These are phyloP conservation scores for Leiothrix lutea DNA, from an alignment of 2,113 vertebrate genomes.

Conservation along the genomic window DNA sequence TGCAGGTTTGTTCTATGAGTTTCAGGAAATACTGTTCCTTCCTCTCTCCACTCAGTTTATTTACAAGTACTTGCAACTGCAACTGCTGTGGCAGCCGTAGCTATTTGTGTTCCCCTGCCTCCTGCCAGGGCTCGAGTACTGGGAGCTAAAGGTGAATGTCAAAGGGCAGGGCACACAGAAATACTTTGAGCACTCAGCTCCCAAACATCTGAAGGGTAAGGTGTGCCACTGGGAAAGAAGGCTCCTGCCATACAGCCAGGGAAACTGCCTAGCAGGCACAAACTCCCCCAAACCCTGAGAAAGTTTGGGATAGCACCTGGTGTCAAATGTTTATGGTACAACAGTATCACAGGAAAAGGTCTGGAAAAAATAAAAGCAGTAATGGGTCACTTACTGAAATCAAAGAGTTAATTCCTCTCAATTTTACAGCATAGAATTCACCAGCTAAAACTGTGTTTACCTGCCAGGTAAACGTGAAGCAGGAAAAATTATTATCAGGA, in stretches of 20 bases:
- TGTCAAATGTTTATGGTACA: background rate
- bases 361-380: background rate
- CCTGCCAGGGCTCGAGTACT: constrained; percentile 9
- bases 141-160: constrained; percentile 21
- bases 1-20: fast-evolving
- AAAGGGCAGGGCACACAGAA: background rate
- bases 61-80: background rate
- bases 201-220: background rate
- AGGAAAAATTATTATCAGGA: background rate
- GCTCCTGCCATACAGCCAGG: background rate
- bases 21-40: background rate
- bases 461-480: background rate
- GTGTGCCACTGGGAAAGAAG: background rate
- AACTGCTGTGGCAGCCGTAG: background rate
- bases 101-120: constrained; percentile 20
- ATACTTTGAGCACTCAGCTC: background rate
- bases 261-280: background rate
- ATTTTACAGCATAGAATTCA: background rate
- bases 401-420: background rate
- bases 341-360: background rate
- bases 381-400: background rate
- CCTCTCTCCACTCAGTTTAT: background rate
- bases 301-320: fast-evolving
- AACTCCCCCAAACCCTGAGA: background rate
- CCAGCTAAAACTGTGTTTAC: background rate